These are phyloP conservation scores for Fulica atra DNA, from an alignment of 2,113 vertebrate species.

Conservation along the genomic window DNA sequence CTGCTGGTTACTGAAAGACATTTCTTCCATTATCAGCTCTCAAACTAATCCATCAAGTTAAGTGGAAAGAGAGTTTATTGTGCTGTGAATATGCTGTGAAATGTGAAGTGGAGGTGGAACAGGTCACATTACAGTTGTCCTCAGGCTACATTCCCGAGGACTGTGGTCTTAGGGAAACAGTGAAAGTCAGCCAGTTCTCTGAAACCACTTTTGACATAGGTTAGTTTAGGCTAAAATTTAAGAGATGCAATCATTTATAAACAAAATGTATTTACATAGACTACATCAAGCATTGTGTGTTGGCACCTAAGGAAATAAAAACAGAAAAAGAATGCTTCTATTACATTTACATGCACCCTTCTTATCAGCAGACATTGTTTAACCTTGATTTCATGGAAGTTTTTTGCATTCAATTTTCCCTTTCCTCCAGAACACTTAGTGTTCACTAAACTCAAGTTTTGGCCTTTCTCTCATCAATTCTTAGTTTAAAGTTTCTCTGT, in stretches of 20 bases:
- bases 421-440: background rate
- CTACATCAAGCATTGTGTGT: background rate
- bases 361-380: background rate
- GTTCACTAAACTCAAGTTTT: background rate
- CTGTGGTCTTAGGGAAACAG: background rate
- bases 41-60: background rate
- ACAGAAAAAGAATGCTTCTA: background rate
- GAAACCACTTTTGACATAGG: background rate
- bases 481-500: too few relatives aligned
- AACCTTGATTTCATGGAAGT: background rate
- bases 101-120: background rate
- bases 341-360: background rate
- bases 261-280: background rate
- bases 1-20: background rate
- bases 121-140: background rate
- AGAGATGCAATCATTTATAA: background rate
- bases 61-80: background rate
- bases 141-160: background rate
- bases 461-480: background rate
- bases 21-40: background rate
- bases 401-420: background rate
- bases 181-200: background rate
- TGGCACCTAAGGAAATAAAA: background rate
- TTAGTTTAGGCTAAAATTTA: background rate
- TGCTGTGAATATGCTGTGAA: background rate